Conservation (phyloP, 2,888 invertebrate species). For the Theodoxus fluviatilis region DNA sequence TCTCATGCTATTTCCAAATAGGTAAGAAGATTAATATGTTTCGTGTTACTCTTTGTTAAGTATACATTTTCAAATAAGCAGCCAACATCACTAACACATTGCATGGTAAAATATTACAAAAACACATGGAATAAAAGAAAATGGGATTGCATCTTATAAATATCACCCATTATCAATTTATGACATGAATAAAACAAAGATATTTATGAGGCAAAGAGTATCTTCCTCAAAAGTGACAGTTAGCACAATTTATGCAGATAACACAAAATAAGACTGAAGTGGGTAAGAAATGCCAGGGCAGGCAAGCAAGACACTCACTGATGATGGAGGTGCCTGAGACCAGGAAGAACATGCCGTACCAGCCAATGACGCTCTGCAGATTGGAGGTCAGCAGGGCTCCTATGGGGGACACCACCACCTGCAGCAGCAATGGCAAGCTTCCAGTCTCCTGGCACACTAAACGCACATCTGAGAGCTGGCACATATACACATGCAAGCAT, state of each 20-base stretch:
- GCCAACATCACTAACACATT: too few species aligned
- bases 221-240: background rate
- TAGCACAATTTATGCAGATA: background rate
- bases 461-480: too few species aligned
- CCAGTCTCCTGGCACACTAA: background rate
- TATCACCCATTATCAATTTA: too few species aligned
- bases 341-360: slow-evolving; percentile 57
- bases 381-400: slow-evolving; percentile 45
- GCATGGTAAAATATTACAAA: background rate
- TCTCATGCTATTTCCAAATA: too few species aligned
- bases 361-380: slow-evolving; percentile 49
- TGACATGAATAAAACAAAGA: background rate
- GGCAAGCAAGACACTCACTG: slow-evolving; percentile 39
- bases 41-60: too few species aligned
- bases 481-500: background rate
- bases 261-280: background rate
- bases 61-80: too few species aligned
- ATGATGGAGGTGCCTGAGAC: slow-evolving; percentile 43
- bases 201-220: background rate
- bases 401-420: slow-evolving; percentile 43
- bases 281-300: too few species aligned
- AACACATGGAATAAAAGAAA: background rate
- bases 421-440: slow-evolving; percentile 20
- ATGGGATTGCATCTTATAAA: too few species aligned
- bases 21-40: too few species aligned